phyloP scores from a whole-genome alignment of 2,113 vertebrate species.

The Aptenodytes patagonicus region DNA sequence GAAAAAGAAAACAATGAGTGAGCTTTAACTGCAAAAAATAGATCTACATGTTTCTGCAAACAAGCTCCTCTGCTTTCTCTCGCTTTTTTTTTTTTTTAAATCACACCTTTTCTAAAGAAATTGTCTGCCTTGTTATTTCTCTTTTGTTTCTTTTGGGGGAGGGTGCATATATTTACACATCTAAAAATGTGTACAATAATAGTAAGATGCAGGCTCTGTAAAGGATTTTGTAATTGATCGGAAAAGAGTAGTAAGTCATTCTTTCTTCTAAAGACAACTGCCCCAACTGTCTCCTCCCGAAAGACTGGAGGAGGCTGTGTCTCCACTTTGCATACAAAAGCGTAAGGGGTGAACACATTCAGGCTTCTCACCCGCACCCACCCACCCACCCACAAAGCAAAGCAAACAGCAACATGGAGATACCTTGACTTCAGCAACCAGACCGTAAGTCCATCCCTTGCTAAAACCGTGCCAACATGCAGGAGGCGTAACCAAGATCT shows the following conservation, averaged over 20 bases:
- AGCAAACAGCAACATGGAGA: background rate
- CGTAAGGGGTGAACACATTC: accelerated
- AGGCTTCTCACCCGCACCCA: background rate
- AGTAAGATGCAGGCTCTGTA: background rate
- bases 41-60: background rate
- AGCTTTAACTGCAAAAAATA: background rate
- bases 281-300: accelerated
- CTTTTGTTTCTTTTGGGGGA: background rate
- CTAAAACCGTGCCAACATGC: accelerated
- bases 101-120: background rate
- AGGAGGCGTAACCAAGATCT: accelerated
- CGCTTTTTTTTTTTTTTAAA: background rate
- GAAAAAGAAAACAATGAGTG: background rate
- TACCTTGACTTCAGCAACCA: background rate
- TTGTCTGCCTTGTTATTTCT: background rate
- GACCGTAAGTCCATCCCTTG: background rate
- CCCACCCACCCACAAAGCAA: background rate
- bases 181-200: background rate
- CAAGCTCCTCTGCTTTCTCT: background rate
- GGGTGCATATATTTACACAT: accelerated
- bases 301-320: background rate
- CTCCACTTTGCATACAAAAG: background rate
- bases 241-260: background rate
- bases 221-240: background rate
- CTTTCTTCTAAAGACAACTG: background rate